Percentiles rank a stretch among this genome's conserved stretches.
Conservation (phyloP, 2,113 vertebrate species). For the Trinectes maculatus region DNA sequence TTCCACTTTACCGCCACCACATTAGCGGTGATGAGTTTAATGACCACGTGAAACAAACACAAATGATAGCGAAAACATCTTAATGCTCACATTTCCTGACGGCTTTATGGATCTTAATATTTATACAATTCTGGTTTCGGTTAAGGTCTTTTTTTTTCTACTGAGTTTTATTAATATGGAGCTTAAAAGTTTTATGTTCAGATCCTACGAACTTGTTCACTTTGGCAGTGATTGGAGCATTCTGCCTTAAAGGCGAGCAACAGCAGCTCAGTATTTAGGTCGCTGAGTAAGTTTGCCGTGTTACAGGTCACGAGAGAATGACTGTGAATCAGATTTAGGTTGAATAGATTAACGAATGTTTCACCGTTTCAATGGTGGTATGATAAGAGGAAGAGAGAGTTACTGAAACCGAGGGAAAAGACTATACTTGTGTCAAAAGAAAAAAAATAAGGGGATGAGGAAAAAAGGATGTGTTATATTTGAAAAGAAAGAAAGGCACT, state of each 20-base stretch:
- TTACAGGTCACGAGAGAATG: neutral
- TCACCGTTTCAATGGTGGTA: neutral
- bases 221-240: neutral
- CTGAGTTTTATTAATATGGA: neutral
- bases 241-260: neutral
- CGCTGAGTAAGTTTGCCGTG: neutral
- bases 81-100: slow-evolving; percentile 28
- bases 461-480: neutral
- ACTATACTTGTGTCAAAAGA: neutral
- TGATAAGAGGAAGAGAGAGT: neutral
- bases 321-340: neutral
- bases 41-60: slow-evolving; percentile 5
- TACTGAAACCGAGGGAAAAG: neutral
- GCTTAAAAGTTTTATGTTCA: neutral
- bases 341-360: neutral
- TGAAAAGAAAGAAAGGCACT: slow-evolving; percentile 33
- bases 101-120: slow-evolving; percentile 22
- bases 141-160: neutral
- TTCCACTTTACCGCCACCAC: slow-evolving; percentile 28
- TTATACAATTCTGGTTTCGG: neutral
- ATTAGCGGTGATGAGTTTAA: slow-evolving; percentile 26
- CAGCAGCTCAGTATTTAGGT: neutral
- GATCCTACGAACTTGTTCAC: no score
- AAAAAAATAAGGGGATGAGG: slow-evolving; percentile 1
- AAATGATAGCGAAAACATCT: slow-evolving; percentile 26